Percentiles rank a stretch among this genome's conserved stretches.
phyloP scores from a whole-genome alignment of 2,888 invertebrate genomes.

The Lasius fuliginosus region DNA sequence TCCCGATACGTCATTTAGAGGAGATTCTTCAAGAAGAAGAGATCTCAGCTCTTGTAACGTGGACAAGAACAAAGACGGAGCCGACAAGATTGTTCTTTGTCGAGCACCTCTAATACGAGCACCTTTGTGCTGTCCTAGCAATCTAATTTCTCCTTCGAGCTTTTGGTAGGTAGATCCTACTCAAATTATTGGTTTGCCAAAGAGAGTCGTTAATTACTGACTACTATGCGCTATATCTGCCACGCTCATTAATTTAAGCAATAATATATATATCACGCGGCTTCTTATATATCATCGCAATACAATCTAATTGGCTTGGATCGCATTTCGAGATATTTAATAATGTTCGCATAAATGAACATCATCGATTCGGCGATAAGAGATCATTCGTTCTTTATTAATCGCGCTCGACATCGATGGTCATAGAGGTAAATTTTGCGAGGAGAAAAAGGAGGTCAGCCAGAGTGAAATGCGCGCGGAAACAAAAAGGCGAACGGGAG shows the following conservation, averaged over 20 bases:
- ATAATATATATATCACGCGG: background rate
- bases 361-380: background rate
- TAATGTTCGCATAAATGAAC: background rate
- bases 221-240: background rate
- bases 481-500: slow-evolving; percentile 57
- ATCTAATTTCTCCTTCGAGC: slow-evolving; percentile 5
- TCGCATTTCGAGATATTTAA: background rate
- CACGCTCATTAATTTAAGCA: slow-evolving; percentile 6
- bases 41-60: background rate
- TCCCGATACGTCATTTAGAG: slow-evolving; percentile 22
- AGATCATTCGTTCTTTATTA: background rate
- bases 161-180: slow-evolving; percentile 12
- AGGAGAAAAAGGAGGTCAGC: slow-evolving; percentile 13
- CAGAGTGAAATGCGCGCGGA: slow-evolving; percentile 18
- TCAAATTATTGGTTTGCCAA: slow-evolving; percentile 10
- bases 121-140: slow-evolving; percentile 11
- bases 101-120: background rate
- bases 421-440: background rate
- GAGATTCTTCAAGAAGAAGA: slow-evolving; percentile 35
- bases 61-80: background rate
- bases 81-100: background rate
- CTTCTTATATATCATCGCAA: background rate
- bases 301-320: background rate
- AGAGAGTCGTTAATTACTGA: slow-evolving; percentile 6
- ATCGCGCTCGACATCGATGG: background rate